Base-by-base conservation (phyloP, 64 coral and sea anemone genomes). In the Pocillopora damicornis region DNA sequence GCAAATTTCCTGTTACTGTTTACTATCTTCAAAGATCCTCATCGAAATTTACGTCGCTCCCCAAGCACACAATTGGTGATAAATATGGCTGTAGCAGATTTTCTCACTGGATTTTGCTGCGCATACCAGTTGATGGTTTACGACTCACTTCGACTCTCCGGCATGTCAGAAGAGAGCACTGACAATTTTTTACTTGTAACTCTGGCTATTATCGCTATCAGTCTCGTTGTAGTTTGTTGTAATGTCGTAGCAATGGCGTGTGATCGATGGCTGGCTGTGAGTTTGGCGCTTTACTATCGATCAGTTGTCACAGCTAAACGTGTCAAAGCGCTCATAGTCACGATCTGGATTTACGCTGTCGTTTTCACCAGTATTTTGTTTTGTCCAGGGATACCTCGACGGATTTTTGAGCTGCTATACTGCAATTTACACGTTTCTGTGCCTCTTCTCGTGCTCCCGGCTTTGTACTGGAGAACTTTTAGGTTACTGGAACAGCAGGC, bases 171-270 rank as follows among this genome's bases (percentile, higher is more conserved):
- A 59, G n/a, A 23, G 9, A 13, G 42, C 0, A 9, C 59, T 26
- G 10, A 79, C 4, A 79, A 3, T 14, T 60, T 30, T 22, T 26
- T 79, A 2, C 7, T 51, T 51, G 42, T 51, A 51, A 51, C 42
- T 11, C 9, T 58, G 9, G 77, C 18, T 0, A 14, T 58, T 13
- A 59, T 60, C 22, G 20, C 13, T 25, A 60, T 26, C 18, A 79
- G 57, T 58, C 23, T 79, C 5, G 60, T 34, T 11, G 77, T 79
- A 58, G 58, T 11, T 11, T 79, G 77, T 34, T 79, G 77, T 26
- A 79, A 79, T 60, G 77, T 79, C 2, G 56, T 79, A 59, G 77
- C 77, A 9, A 79, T 79, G 77, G 77, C 77, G 51, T 79, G 18
- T 59, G 77, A 79, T 30, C 77, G 77, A 51, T 79, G 58, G 56